Evolutionary conservation across 2,888 invertebrate species (phyloP).

Genomic region (Andrena praecox): DNA sequence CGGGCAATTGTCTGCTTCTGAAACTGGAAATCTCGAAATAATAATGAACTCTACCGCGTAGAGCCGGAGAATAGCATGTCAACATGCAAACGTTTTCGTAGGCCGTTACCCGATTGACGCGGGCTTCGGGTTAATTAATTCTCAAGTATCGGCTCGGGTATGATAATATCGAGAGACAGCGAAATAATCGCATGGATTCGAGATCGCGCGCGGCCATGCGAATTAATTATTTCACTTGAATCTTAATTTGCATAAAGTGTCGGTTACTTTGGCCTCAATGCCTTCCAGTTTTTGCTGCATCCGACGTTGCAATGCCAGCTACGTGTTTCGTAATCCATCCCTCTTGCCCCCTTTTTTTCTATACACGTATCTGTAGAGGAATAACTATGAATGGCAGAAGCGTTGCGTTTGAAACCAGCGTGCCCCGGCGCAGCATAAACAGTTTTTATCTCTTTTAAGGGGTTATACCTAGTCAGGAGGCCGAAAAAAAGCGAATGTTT

Average conservation of each 20-base stretch:
- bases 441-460: too few relatives aligned
- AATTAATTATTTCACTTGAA: slow-evolving; percentile 33
- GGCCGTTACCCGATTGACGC: too few relatives aligned
- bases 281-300: slow-evolving; percentile 17
- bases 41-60: too few relatives aligned
- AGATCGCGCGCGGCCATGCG: not conserved
- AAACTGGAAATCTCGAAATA: not conserved
- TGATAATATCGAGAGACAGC: not conserved
- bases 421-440: too few relatives aligned
- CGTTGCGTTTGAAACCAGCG: not conserved
- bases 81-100: too few relatives aligned
- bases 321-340: not conserved
- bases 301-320: not conserved
- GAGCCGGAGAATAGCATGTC: too few relatives aligned
- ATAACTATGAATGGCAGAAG: not conserved
- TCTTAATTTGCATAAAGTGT: slow-evolving; percentile 32
- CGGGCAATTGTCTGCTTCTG: not conserved
- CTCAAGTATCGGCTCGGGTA: too few relatives aligned
- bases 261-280: slow-evolving; percentile 38
- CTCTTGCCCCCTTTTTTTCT: not conserved
- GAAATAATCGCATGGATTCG: slow-evolving; percentile 4
- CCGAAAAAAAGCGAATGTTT: too few relatives aligned
- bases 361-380: not conserved
- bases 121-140: too few relatives aligned
- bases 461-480: too few relatives aligned